These are phyloP conservation scores for Meandrusa payeni DNA, from an alignment of 2,888 invertebrate species.

Conservation along the genomic window DNA sequence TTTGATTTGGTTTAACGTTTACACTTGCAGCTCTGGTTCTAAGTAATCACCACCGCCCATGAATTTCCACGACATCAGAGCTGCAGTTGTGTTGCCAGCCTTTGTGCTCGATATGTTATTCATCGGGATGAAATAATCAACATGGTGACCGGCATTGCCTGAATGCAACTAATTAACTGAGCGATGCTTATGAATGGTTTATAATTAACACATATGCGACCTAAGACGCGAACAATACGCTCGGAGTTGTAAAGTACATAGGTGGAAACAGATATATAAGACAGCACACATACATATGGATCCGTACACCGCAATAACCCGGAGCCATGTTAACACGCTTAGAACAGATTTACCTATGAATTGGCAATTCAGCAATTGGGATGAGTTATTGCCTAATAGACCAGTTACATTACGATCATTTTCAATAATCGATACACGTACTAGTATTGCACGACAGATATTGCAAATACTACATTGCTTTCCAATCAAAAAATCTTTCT, in stretches of 20 bases:
- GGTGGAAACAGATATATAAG: constrained; percentile 28
- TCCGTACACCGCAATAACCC: constrained; percentile 66
- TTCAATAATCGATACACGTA: too few relatives aligned
- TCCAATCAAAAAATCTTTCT: too few relatives aligned
- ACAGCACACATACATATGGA: constrained; percentile 41
- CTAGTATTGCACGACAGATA: too few relatives aligned
- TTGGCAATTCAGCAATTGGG: constrained; percentile 60
- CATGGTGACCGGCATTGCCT: too few relatives aligned
- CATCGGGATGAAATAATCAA: too few relatives aligned
- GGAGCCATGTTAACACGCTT: constrained; percentile 71
- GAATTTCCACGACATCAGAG: too few relatives aligned
- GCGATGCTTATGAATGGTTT: constrained; percentile 21
- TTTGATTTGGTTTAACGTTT: too few relatives aligned
- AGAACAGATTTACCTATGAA: constrained; percentile 72
- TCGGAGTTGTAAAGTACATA: constrained; percentile 29
- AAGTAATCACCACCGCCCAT: too few relatives aligned
- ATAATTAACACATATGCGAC: constrained; percentile 20
- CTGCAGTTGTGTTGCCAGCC: too few relatives aligned
- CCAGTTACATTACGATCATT: constrained; percentile 20
- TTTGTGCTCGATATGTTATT: too few relatives aligned
- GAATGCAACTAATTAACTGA: constrained; percentile 17
- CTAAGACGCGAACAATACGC: constrained; percentile 12
- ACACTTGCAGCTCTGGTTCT: too few relatives aligned
- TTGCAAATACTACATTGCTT: too few relatives aligned
- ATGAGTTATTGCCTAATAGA: constrained; percentile 52